phyloP scores from a whole-genome alignment of 2,888 invertebrate genomes.

The Drosophila silvestris region DNA sequence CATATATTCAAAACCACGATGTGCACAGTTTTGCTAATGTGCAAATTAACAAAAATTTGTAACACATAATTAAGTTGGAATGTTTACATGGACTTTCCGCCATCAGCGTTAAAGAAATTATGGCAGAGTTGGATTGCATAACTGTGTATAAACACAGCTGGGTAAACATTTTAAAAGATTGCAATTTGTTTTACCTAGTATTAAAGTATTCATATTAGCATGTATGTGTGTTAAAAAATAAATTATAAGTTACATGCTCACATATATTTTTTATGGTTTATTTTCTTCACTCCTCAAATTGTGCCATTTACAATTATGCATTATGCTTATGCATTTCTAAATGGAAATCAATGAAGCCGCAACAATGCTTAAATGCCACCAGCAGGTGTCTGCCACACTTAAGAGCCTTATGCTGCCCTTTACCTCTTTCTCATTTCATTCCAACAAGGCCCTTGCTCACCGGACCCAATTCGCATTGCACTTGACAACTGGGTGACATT shows the following conservation, averaged over 20 bases:
- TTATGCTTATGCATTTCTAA: constrained; percentile 6
- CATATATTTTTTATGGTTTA: background rate
- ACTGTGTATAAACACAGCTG: background rate
- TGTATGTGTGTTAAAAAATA: background rate
- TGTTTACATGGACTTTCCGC: constrained; percentile 56
- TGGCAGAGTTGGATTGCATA: constrained; percentile 12
- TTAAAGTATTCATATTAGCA: background rate
- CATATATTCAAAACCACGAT: constrained; percentile 60
- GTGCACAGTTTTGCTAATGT: constrained; percentile 62
- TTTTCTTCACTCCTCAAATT: background rate
- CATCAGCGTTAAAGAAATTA: constrained; percentile 11
- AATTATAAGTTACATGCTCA: background rate
- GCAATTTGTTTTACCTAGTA: background rate
- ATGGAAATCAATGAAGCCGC: constrained; percentile 72
- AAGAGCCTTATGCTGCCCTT: constrained; percentile 49
- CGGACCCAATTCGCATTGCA: constrained; percentile 14
- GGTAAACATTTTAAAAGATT: background rate
- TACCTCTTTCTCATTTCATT: background rate
- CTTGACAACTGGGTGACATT: constrained; percentile 34
- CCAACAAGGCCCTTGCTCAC: background rate
- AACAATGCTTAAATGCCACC: constrained; percentile 52
- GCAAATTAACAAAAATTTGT: constrained; percentile 54
- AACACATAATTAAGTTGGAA: constrained; percentile 73
- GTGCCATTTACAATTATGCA: background rate
- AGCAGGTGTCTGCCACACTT: constrained; percentile 53